A percentile compares a stretch with the other conserved stretches of the same genome.
Evolutionary conservation across 1,140 invertebrate genomes (phyloP).

Genomic region (Semibalanus balanoides): DNA sequence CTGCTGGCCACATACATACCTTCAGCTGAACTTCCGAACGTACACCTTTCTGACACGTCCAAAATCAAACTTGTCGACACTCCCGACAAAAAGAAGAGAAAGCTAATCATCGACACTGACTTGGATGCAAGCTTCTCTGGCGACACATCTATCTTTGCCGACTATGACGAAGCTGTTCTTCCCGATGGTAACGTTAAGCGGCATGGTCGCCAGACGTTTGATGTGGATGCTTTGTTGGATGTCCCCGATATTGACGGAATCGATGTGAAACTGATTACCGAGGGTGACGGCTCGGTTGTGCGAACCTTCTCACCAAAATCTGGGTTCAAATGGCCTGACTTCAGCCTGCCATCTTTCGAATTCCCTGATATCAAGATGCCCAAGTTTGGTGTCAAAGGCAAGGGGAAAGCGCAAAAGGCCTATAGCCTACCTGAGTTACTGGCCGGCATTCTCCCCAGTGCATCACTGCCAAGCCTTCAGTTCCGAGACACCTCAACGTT

Average conservation of each 20-base stretch:
- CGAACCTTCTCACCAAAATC: not conserved
- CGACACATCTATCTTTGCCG: not conserved
- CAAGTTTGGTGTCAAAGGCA: not conserved
- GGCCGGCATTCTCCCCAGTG: not conserved
- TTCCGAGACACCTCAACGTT: not conserved
- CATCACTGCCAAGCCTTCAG: not conserved
- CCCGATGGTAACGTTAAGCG: not conserved
- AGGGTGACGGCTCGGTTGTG: not conserved
- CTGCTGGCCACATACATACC: not conserved
- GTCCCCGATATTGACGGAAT: not conserved
- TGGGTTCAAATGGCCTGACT: not conserved
- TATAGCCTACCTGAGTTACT: not conserved
- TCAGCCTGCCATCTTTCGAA: not conserved
- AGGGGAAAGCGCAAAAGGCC: not conserved
- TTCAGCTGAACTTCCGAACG: not conserved
- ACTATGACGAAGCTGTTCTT: not conserved
- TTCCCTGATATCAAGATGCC: not conserved
- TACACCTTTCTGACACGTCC: not conserved
- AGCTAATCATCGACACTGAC: not conserved
- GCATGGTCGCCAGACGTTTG: not conserved
- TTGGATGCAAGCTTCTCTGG: not conserved
- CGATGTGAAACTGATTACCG: not conserved
- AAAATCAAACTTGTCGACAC: not conserved
- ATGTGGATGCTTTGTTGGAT: not conserved
- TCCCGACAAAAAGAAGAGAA: not conserved